Evolutionary conservation across 1,140 invertebrate genomes (phyloP).

Genomic region (Pseudomyrmex gracilis): DNA sequence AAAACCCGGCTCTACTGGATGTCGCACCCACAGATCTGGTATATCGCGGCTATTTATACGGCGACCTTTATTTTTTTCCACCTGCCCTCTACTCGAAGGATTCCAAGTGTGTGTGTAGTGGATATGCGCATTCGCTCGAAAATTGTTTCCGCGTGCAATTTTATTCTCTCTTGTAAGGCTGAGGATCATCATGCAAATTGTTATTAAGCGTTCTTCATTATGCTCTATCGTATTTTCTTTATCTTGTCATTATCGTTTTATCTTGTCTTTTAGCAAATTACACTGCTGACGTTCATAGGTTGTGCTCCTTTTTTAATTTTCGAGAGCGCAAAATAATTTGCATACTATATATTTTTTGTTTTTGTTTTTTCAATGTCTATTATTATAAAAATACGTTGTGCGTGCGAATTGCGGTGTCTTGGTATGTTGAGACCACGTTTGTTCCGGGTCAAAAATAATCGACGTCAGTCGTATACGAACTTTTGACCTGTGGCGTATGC

Average conservation of each 20-base stretch:
- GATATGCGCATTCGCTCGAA: constrained; percentile 1
- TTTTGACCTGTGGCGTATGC: constrained; percentile 83
- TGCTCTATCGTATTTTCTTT: not conserved
- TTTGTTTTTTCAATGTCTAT: constrained; percentile 18
- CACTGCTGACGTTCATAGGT: not conserved
- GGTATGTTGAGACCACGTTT: constrained; percentile 44
- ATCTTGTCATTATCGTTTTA: constrained; percentile 9
- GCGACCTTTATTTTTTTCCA: constrained; percentile 39
- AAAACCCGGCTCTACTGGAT: constrained; percentile 55
- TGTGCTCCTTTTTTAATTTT: not conserved
- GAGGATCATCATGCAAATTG: constrained; percentile 19
- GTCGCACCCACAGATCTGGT: constrained; percentile 65
- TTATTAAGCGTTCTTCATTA: constrained; percentile 34
- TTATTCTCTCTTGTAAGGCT: constrained; percentile 27
- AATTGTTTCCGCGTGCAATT: constrained; percentile 31
- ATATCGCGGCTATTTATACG: constrained; percentile 66
- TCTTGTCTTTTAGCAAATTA: constrained; percentile 2
- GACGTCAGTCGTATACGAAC: constrained; percentile 81
- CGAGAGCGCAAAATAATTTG: not conserved
- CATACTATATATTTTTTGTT: not conserved
- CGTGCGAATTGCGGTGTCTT: not conserved
- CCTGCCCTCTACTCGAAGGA: constrained; percentile 45
- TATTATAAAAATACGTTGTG: not conserved
- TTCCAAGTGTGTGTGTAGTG: constrained; percentile 8
- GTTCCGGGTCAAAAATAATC: constrained; percentile 84